phyloP scores from a whole-genome alignment of 2,113 vertebrate species.

The Podarcis muralis region DNA sequence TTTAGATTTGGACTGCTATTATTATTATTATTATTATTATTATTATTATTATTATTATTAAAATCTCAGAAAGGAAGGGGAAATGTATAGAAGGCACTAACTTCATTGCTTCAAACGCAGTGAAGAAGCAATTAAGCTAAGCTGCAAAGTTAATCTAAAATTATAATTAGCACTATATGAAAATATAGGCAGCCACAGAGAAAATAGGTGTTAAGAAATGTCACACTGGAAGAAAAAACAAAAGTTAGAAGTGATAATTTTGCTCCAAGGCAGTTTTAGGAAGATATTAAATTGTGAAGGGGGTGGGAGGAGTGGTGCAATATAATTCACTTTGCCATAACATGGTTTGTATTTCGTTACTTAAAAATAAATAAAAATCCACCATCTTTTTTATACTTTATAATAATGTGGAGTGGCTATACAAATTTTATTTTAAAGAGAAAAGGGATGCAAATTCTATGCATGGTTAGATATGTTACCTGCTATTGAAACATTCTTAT shows the following conservation, averaged over 20 bases:
- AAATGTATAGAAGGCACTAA: not conserved
- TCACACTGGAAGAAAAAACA: slow-evolving; percentile 7
- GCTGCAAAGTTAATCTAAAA: slow-evolving; percentile 33
- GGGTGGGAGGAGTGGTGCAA: not conserved
- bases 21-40: not conserved
- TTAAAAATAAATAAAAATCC: not conserved
- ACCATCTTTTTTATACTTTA: not conserved
- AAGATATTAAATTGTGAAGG: not conserved
- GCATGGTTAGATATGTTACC: not conserved
- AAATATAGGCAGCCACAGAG: slow-evolving; percentile 13
- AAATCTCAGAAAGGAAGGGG: not conserved
- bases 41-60: not conserved
- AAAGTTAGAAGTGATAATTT: slow-evolving; percentile 15
- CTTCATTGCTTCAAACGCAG: not conserved
- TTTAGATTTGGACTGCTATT: slow-evolving; percentile 3
- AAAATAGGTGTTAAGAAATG: slow-evolving; percentile 30
- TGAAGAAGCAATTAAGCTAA: slow-evolving; percentile 32
- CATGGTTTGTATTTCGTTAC: not conserved
- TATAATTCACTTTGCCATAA: not conserved
- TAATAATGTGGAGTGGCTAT: not conserved
- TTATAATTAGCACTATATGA: slow-evolving; percentile 24
- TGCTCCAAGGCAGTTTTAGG: slow-evolving; percentile 6
- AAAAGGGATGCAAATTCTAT: not conserved
- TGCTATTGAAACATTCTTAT: too few relatives aligned
- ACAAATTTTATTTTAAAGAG: not conserved